Conservation (phyloP, 2,797 vertebrate genomes). For the Dallia pectoralis region DNA sequence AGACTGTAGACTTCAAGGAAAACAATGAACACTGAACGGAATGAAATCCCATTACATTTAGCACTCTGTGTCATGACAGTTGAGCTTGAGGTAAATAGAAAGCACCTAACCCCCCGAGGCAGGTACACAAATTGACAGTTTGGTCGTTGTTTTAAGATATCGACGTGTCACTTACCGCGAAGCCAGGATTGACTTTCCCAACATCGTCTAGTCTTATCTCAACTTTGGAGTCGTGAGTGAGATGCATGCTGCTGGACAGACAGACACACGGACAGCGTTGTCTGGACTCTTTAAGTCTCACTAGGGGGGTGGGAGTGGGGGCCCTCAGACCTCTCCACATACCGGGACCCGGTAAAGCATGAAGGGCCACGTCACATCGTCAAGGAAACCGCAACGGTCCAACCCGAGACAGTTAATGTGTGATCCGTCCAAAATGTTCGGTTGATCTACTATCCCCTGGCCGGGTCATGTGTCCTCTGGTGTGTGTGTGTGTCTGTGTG, state of each 20-base stretch:
- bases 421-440: constrained; percentile 32
- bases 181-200: constrained; percentile 46
- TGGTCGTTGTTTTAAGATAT: background rate
- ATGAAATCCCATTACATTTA: background rate
- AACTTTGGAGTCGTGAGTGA: constrained; percentile 51
- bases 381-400: constrained; percentile 40
- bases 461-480: constrained; percentile 53
- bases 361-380: constrained; percentile 34
- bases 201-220: constrained; percentile 54
- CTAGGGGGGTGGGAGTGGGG: too few relatives aligned
- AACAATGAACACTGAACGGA: constrained; percentile 7
- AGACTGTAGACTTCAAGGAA: constrained; percentile 3
- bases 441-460: constrained; percentile 23
- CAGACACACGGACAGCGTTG: constrained; percentile 4
- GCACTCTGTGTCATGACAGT: background rate
- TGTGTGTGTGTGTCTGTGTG: background rate
- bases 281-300: background rate
- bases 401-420: constrained; percentile 35
- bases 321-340: background rate
- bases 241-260: constrained; percentile 55
- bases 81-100: background rate
- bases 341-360: constrained; percentile 14
- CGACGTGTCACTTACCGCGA: constrained; percentile 57
- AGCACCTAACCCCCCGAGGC: constrained; percentile 57
- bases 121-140: too few relatives aligned